Conservation (phyloP, 2,888 invertebrate genomes). For the Polydrusus pterygomalis region DNA sequence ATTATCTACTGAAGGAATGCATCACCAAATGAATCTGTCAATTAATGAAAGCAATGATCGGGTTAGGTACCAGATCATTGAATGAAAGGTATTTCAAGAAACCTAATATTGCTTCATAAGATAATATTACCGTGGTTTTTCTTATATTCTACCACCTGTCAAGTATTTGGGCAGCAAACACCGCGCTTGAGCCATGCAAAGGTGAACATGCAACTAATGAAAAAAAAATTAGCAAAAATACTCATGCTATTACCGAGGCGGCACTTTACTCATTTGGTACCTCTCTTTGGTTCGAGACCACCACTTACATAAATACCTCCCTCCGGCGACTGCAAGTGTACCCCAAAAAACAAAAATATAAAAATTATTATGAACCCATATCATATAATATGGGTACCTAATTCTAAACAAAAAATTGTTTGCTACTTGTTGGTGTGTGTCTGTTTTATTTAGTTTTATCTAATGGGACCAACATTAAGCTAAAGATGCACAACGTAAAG, state of each 20-base stretch:
- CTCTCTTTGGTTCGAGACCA: conserved; percentile 66
- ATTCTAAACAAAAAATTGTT: conserved; percentile 46
- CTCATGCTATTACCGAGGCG: conserved; percentile 63
- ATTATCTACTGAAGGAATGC: not conserved
- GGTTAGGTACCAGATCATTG: no score
- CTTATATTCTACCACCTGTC: conserved; percentile 21
- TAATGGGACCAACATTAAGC: conserved; percentile 20
- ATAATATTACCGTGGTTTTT: not conserved
- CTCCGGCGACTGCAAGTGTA: conserved; percentile 70
- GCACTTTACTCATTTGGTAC: conserved; percentile 48
- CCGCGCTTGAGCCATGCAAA: conserved; percentile 38
- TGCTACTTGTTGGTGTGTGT: conserved; percentile 33
- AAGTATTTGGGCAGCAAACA: conserved; percentile 12
- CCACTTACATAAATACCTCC: conserved; percentile 73
- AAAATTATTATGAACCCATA: conserved; percentile 64
- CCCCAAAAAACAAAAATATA: conserved; percentile 68
- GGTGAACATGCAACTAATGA: conserved; percentile 51
- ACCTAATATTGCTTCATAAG: conserved; percentile 2
- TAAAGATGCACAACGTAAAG: conserved; percentile 4
- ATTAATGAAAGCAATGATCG: no score
- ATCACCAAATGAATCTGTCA: no score
- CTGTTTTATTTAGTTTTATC: conserved; percentile 13
- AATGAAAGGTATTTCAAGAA: no score
- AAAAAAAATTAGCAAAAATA: conserved; percentile 56
- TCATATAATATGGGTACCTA: conserved; percentile 53